These are phyloP conservation scores for Exaiptasia diaphana DNA, from an alignment of 64 coral and sea anemone species.

Conservation along the genomic window DNA sequence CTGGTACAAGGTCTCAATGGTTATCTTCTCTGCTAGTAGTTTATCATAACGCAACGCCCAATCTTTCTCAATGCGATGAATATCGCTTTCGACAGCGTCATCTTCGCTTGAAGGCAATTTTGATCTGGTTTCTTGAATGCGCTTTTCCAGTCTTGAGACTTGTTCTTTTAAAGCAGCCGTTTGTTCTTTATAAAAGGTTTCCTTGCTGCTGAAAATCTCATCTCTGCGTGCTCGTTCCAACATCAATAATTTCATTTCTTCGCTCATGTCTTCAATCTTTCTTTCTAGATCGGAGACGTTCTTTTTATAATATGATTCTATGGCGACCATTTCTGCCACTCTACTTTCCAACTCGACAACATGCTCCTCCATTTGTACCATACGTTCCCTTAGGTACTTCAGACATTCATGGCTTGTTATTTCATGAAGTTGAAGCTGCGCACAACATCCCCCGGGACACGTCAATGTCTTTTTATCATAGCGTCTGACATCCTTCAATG, in stretches of 20 bases:
- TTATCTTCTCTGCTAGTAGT: conserved; percentile 77
- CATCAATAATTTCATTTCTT: conserved; percentile 75
- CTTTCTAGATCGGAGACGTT: conserved; percentile 31
- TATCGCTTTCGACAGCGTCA: conserved; percentile 17
- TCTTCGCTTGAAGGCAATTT: conserved; percentile 54
- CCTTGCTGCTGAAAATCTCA: conserved; percentile 87
- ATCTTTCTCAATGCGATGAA: conserved; percentile 34
- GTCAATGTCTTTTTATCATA: conserved; percentile 86
- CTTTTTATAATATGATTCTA: conserved; percentile 49
- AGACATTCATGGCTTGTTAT: conserved; percentile 79
- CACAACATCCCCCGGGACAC: conserved; percentile 83
- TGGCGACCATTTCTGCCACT: conserved; percentile 43
- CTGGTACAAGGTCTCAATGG: conserved; percentile 71
- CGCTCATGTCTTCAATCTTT: conserved; percentile 70
- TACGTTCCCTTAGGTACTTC: conserved; percentile 42
- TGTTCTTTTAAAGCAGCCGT: conserved; percentile 77
- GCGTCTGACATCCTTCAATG: conserved; percentile 85
- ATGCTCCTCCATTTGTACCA: conserved; percentile 32
- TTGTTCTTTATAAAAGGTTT: conserved; percentile 90
- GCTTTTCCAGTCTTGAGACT: conserved; percentile 71
- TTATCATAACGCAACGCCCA: conserved; percentile 78
- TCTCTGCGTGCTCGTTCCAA: conserved; percentile 77
- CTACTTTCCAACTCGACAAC: neutral
- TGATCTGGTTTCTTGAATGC: conserved; percentile 5
- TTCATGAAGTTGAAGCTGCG: conserved; percentile 47